Conservation (phyloP, 2,888 invertebrate species). For the Cheilosia grossa region DNA sequence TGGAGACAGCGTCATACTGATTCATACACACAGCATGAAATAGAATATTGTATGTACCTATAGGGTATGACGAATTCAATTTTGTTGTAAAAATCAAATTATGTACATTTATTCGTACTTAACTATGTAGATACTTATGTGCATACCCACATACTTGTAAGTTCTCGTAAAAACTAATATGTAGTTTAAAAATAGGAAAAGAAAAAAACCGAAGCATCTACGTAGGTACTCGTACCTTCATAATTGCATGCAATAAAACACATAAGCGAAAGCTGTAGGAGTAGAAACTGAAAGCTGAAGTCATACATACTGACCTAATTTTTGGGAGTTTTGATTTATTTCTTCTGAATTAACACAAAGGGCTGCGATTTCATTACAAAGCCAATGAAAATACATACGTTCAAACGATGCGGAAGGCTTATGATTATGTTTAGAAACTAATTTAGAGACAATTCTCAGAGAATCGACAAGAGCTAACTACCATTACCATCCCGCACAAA, state of each 20-base stretch:
- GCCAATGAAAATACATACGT: neutral
- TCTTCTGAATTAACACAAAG: neutral
- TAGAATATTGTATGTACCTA: neutral
- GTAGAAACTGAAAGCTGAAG: neutral
- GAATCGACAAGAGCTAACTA: neutral
- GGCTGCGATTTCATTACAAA: neutral
- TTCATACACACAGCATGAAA: neutral
- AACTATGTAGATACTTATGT: too few relatives aligned
- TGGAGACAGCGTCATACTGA: neutral
- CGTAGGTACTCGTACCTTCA: neutral
- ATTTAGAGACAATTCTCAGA: neutral
- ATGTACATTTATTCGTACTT: too few relatives aligned
- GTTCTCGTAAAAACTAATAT: neutral
- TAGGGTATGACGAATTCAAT: neutral
- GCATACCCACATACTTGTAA: neutral
- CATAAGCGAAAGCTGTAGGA: neutral
- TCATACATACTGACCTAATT: slow-evolving; percentile 25
- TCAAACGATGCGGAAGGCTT: neutral
- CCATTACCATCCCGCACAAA: slow-evolving; percentile 9
- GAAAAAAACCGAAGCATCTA: neutral
- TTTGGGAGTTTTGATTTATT: neutral
- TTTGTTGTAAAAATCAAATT: neutral
- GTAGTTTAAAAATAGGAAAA: neutral
- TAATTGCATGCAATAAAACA: neutral
- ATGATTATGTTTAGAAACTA: neutral